Evolutionary conservation across 2,888 invertebrate species (phyloP).

Genomic region (Ditula angustiorana): DNA sequence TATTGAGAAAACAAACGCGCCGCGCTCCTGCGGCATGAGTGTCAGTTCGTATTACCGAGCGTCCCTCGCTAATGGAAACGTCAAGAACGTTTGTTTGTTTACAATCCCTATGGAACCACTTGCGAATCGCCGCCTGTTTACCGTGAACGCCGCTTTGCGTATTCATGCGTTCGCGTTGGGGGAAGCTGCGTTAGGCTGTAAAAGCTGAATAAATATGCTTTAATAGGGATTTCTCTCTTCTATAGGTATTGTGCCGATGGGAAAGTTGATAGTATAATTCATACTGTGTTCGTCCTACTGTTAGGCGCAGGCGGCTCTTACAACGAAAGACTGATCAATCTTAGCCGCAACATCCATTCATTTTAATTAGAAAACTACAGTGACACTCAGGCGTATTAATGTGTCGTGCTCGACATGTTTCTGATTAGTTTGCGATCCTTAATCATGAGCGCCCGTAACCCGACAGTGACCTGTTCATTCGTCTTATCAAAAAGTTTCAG

Average conservation of each 20-base stretch:
- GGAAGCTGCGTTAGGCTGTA: constrained; percentile 5
- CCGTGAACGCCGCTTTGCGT: constrained; percentile 22
- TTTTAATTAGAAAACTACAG: no score
- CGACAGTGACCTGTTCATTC: no score
- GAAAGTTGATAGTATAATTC: not conserved
- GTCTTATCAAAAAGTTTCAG: no score
- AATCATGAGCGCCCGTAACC: no score
- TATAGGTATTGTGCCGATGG: not conserved
- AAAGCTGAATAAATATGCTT: constrained; percentile 1
- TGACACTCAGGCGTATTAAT: no score
- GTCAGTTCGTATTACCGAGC: constrained; percentile 26
- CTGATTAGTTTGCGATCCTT: no score
- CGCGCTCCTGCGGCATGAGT: not conserved
- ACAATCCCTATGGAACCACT: constrained; percentile 21
- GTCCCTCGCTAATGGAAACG: constrained; percentile 16
- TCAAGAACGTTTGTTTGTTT: constrained; percentile 12
- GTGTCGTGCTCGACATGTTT: no score
- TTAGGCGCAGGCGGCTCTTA: no score
- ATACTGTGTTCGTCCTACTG: not conserved
- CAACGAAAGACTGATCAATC: no score
- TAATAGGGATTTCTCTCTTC: not conserved
- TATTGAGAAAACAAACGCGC: constrained; percentile 31
- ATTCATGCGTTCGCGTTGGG: constrained; percentile 30
- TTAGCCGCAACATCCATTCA: no score
- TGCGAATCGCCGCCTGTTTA: constrained; percentile 27